A percentile compares a stretch with the other conserved stretches of the same genome.
Conservation (phyloP, 2,113 vertebrate genomes). For the Mesembrinibis cayennensis region DNA sequence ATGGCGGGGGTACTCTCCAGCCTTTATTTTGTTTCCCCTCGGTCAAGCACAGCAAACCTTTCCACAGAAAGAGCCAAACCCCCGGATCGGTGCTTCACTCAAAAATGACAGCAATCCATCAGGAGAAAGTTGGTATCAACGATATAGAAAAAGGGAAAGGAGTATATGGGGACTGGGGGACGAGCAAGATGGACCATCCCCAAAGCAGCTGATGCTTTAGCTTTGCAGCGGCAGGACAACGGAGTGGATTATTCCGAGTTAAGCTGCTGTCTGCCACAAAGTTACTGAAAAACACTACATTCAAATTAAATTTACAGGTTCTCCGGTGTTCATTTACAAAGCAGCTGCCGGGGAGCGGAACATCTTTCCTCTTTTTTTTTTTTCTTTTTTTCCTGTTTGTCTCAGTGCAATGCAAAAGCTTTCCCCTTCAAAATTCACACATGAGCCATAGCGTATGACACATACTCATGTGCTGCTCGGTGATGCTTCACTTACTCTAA, state of each 20-base stretch:
- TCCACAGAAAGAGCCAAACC: background rate
- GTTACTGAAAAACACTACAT: background rate
- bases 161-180: rapidly evolving
- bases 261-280: background rate
- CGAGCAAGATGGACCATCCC: background rate
- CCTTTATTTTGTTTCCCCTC: background rate
- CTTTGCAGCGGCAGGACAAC: background rate
- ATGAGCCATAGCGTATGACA: background rate
- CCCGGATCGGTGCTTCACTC: background rate
- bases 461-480: background rate
- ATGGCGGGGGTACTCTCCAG: too few relatives aligned
- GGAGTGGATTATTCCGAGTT: background rate
- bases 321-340: background rate
- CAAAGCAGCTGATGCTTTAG: background rate
- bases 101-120: rapidly evolving
- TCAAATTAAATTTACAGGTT: background rate
- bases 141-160: background rate
- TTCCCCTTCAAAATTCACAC: background rate
- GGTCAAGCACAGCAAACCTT: background rate
- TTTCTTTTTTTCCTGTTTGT: background rate
- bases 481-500: background rate
- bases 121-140: background rate
- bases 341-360: background rate
- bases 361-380: background rate
- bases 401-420: background rate